Conservation (phyloP, 2,113 vertebrate species). For the Patagioenas fasciata region DNA sequence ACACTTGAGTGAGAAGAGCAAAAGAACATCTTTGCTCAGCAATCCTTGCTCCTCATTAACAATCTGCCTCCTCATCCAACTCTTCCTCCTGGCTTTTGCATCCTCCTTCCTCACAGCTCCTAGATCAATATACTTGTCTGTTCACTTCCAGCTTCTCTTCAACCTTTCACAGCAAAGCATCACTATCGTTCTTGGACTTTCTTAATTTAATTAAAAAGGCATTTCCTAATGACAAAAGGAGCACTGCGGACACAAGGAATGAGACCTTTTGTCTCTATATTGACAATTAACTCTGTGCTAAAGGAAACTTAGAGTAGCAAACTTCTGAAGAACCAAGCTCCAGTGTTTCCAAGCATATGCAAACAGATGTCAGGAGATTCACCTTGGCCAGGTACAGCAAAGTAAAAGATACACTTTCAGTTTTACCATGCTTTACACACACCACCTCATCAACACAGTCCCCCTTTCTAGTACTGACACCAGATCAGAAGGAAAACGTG, state of each 20-base stretch:
- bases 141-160: not conserved
- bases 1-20: fast-evolving
- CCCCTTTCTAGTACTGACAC: fast-evolving
- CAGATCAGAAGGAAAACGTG: not conserved
- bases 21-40: not conserved
- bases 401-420: not conserved
- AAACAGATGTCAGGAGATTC: not conserved
- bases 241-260: not conserved
- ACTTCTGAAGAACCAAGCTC: not conserved
- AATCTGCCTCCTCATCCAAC: not conserved
- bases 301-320: fast-evolving
- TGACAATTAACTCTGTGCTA: not conserved
- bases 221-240: not conserved
- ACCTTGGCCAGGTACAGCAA: not conserved
- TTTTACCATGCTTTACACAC: not conserved
- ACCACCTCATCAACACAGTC: not conserved
- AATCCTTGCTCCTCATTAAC: not conserved
- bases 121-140: not conserved
- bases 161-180: not conserved
- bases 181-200: not conserved
- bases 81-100: not conserved
- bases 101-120: not conserved
- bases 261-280: not conserved
- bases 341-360: not conserved
- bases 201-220: not conserved